Evolutionary conservation across 2,113 vertebrate genomes (phyloP).

Genomic region (Nycticorax nycticorax): DNA sequence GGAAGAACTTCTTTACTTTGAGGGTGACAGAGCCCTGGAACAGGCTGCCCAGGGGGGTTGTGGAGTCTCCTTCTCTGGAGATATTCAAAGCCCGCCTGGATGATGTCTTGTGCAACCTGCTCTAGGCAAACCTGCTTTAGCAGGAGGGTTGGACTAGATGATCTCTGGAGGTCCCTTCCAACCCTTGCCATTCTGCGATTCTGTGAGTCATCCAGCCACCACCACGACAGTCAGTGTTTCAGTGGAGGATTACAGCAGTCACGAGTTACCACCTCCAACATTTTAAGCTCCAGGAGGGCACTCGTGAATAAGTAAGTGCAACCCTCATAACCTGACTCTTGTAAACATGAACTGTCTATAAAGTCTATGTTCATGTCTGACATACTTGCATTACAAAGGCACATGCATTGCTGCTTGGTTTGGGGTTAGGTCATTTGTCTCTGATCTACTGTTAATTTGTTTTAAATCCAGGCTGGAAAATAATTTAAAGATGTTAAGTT

Average conservation of each 20-base stretch:
- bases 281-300: not conserved
- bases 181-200: no score
- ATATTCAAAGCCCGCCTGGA: no score
- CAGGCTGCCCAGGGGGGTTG: no score
- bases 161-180: no score
- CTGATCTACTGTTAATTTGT: constrained; percentile 22
- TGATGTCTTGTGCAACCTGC: no score
- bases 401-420: not conserved
- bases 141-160: no score
- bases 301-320: not conserved
- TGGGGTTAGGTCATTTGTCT: not conserved
- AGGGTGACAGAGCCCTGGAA: no score
- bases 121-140: no score
- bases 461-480: constrained; percentile 22
- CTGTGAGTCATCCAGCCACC: not conserved
- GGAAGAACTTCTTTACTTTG: no score
- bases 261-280: not conserved
- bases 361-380: not conserved
- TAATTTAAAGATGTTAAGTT: not conserved
- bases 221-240: not conserved
- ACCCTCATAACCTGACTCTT: not conserved
- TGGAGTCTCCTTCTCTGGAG: no score
- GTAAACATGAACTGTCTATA: not conserved
- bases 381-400: constrained; percentile 17
- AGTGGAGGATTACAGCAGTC: not conserved